These are phyloP conservation scores for Meriones psammophilus DNA, from an alignment of 2,797 vertebrate genomes.

Conservation along the genomic window DNA sequence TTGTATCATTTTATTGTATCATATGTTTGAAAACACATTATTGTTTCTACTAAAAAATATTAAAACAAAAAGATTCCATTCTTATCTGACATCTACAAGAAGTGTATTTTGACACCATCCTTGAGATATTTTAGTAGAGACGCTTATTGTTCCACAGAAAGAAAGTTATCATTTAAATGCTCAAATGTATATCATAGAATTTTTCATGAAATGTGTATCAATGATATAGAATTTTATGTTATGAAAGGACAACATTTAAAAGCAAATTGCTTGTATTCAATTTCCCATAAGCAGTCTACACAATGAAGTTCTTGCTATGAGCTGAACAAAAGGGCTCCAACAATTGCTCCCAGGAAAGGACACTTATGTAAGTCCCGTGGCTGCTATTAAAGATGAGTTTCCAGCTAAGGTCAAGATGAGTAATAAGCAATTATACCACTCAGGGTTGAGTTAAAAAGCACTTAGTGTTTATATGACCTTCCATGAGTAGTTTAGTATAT, in stretches of 20 bases:
- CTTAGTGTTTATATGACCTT: slow-evolving; percentile 60
- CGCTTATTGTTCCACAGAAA: neutral
- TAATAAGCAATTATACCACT: slow-evolving; percentile 73
- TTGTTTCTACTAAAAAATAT: neutral
- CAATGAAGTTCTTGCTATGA: neutral
- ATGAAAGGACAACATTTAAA: neutral
- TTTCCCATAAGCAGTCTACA: neutral
- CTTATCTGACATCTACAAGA: neutral
- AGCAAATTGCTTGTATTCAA: neutral
- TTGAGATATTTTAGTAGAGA: slow-evolving; percentile 4
- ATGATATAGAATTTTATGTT: neutral
- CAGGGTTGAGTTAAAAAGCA: slow-evolving; percentile 65
- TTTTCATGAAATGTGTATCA: neutral
- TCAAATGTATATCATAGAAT: neutral
- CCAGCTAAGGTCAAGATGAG: slow-evolving; percentile 73
- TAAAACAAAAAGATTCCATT: neutral
- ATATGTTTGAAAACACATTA: slow-evolving; percentile 10
- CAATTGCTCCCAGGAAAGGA: neutral
- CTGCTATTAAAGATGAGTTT: slow-evolving; percentile 51
- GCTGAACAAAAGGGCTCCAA: neutral
- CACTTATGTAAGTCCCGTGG: neutral
- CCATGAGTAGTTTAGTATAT: slow-evolving; percentile 58
- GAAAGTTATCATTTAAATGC: neutral
- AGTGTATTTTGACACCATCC: neutral
- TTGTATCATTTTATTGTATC: neutral